Conservation (phyloP, 2,888 invertebrate species). For the Lithodes maja region DNA sequence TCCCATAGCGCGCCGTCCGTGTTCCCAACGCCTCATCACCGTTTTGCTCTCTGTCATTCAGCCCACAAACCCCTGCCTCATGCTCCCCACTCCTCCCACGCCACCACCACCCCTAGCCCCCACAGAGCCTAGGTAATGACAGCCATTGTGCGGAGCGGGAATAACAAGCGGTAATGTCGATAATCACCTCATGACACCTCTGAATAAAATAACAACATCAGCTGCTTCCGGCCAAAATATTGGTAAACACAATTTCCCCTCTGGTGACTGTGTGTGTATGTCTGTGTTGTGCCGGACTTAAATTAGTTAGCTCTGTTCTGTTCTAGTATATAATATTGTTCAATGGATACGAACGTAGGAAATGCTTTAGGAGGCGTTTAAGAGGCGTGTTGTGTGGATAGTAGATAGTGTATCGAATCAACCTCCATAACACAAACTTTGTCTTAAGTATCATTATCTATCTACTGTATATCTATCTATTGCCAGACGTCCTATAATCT, state of each 20-base stretch:
- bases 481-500: too few relatives aligned
- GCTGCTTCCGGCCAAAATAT: neutral
- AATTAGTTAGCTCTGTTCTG: neutral
- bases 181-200: conserved; percentile 39
- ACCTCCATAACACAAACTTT: too few relatives aligned
- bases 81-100: neutral
- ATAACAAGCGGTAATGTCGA: conserved; percentile 29
- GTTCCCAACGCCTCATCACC: neutral
- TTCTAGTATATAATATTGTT: too few relatives aligned
- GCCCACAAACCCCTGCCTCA: neutral
- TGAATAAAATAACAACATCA: conserved; percentile 21
- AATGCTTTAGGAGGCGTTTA: too few relatives aligned
- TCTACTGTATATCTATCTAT: too few relatives aligned
- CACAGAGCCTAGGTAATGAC: conserved; percentile 27
- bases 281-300: neutral
- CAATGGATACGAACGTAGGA: too few relatives aligned
- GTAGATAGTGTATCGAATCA: too few relatives aligned
- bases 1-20: neutral
- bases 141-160: conserved; percentile 9
- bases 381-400: too few relatives aligned
- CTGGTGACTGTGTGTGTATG: neutral
- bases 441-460: too few relatives aligned
- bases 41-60: neutral
- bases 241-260: neutral
- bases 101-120: neutral